phyloP scores from a whole-genome alignment of 1,140 invertebrate species.

The Bradynema listronoti region DNA sequence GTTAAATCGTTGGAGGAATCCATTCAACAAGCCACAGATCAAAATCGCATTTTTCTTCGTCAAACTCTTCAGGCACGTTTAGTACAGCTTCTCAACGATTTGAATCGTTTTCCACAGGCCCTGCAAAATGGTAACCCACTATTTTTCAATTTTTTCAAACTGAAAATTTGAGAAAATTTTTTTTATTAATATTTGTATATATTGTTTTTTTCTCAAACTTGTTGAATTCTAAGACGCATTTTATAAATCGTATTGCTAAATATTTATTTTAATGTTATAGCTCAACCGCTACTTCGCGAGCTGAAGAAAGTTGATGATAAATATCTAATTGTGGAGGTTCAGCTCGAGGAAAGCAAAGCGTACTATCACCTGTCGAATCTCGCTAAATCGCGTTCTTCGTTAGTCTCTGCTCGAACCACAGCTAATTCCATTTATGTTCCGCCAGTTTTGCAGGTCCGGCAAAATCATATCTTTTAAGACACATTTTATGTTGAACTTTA shows the following conservation, averaged over 20 bases:
- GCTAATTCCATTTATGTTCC: constrained; percentile 99
- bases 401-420: constrained; percentile 94
- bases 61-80: constrained; percentile 76
- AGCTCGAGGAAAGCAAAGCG: constrained; percentile 93
- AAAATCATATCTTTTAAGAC: background rate
- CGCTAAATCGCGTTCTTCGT: constrained; percentile 83
- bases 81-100: constrained; percentile 49
- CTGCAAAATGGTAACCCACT: constrained; percentile 39
- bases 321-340: constrained; percentile 87
- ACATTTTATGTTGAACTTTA: too few species aligned
- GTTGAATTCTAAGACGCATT: too few species aligned
- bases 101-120: constrained; percentile 38
- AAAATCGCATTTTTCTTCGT: constrained; percentile 87
- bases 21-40: constrained; percentile 97
- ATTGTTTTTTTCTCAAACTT: constrained; percentile 5
- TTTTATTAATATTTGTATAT: constrained; percentile 9
- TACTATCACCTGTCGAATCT: constrained; percentile 94
- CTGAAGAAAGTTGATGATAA: constrained; percentile 99
- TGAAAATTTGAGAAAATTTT: background rate
- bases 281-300: constrained; percentile 79
- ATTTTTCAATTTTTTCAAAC: constrained; percentile 15
- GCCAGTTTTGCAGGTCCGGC: constrained; percentile 71
- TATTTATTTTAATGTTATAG: constrained; percentile 44
- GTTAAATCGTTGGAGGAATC: constrained; percentile 75
- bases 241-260: too few species aligned